Percentiles rank a stretch among this genome's conserved stretches.
phyloP scores from a whole-genome alignment of 2,797 vertebrate species.

The Muraenolepis orangiensis region DNA sequence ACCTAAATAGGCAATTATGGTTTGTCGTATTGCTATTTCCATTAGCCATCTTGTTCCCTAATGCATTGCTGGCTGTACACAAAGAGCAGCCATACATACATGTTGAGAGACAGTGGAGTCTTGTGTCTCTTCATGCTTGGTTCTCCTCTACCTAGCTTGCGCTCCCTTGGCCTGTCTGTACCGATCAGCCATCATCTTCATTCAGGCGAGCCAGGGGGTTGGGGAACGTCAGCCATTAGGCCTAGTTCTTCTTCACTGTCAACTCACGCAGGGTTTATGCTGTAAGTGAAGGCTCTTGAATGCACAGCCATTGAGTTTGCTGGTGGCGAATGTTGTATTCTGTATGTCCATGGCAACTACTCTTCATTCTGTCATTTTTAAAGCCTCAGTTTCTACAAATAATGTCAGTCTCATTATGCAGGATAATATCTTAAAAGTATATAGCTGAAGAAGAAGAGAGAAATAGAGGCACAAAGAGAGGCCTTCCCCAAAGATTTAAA shows the following conservation, averaged over 20 bases:
- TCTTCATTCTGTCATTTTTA: not conserved
- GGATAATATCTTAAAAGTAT: not conserved
- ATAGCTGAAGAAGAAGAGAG: too few species aligned
- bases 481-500: not conserved
- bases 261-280: conserved; percentile 52
- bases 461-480: too few species aligned
- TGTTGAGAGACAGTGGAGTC: not conserved
- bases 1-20: too few species aligned
- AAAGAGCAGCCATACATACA: not conserved
- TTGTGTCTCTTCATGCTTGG: not conserved
- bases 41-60: not conserved
- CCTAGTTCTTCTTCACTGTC: conserved; percentile 51
- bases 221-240: conserved; percentile 47
- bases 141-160: conserved; percentile 3
- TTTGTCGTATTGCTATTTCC: not conserved
- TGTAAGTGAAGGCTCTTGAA: conserved; percentile 40
- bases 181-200: conserved; percentile 62
- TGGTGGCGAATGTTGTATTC: not conserved
- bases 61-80: not conserved
- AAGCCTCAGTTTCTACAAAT: not conserved
- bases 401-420: not conserved
- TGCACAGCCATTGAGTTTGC: not conserved
- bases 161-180: conserved; percentile 53
- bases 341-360: not conserved
- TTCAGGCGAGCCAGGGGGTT: conserved; percentile 44